Conservation (phyloP, 2,113 vertebrate species). For the Ancistrus triradiatus region DNA sequence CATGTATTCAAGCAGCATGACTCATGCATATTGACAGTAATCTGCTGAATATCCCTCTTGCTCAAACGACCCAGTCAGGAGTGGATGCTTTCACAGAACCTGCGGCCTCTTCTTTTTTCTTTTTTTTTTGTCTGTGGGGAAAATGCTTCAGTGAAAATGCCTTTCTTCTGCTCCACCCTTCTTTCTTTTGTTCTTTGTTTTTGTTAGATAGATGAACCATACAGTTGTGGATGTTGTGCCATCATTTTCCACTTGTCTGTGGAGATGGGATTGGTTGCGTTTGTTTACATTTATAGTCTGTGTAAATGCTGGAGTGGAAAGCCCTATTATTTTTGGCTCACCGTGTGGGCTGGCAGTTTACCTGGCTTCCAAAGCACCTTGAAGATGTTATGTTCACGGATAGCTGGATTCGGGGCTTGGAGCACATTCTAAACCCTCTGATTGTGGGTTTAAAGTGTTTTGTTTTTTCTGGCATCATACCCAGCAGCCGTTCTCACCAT, state of each 20-base stretch:
- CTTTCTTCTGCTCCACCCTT: background rate
- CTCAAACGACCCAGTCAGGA: constrained; percentile 8
- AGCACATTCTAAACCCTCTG: background rate
- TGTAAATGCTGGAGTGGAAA: background rate
- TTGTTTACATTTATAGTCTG: constrained; percentile 2
- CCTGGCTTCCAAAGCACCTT: background rate
- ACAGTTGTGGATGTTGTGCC: background rate
- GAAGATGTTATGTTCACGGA: background rate
- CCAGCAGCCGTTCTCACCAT: background rate
- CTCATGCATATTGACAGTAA: constrained; percentile 20
- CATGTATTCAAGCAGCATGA: constrained; percentile 31
- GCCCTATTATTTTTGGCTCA: constrained; percentile 19
- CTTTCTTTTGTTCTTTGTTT: constrained; percentile 13
- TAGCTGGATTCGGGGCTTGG: background rate
- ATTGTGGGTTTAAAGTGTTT: background rate
- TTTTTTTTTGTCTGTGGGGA: background rate
- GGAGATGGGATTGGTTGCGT: constrained; percentile 3
- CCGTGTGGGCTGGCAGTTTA: background rate
- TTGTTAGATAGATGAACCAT: background rate
- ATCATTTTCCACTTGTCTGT: background rate
- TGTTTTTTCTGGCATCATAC: background rate
- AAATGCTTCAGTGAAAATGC: background rate
- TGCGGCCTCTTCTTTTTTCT: background rate
- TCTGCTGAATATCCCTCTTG: constrained; percentile 34
- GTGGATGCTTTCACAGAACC: constrained; percentile 3